Evolutionary conservation across 2,888 invertebrate genomes (phyloP).

Genomic region (Leptopilina syphax): DNA sequence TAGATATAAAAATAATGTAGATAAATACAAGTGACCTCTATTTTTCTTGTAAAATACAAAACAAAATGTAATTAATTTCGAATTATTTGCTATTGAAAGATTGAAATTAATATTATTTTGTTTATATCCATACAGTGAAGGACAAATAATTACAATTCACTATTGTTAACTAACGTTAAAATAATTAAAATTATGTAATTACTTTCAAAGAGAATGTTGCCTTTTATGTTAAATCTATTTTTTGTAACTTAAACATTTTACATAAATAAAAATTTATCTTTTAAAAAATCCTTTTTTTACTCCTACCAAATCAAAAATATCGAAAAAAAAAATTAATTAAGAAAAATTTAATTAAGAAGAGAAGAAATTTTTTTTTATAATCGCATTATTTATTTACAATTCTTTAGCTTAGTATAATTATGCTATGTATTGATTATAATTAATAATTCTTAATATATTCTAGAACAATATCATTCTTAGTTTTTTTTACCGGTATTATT

Average conservation of each 20-base stretch:
- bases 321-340: not conserved
- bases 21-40: not conserved
- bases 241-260: too few relatives aligned
- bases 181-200: too few relatives aligned
- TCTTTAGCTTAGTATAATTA: constrained; percentile 17
- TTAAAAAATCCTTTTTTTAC: too few relatives aligned
- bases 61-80: not conserved
- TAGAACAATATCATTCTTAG: constrained; percentile 39
- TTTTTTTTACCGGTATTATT: constrained; percentile 26
- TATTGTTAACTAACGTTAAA: not conserved
- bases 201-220: too few relatives aligned
- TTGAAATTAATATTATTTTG: not conserved
- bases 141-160: constrained; percentile 13
- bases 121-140: not conserved
- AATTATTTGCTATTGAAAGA: not conserved
- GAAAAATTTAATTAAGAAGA: not conserved
- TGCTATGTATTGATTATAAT: constrained; percentile 30
- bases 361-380: constrained; percentile 8
- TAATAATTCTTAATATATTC: constrained; percentile 20
- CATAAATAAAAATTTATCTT: too few relatives aligned
- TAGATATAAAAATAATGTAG: not conserved
- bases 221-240: too few relatives aligned
- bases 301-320: too few relatives aligned
- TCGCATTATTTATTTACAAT: constrained; percentile 36
- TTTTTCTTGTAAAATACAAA: not conserved